Percentiles rank a stretch among this genome's conserved stretches.
Conservation (phyloP, 2,797 vertebrate species). For the Anniella stebbinsi region DNA sequence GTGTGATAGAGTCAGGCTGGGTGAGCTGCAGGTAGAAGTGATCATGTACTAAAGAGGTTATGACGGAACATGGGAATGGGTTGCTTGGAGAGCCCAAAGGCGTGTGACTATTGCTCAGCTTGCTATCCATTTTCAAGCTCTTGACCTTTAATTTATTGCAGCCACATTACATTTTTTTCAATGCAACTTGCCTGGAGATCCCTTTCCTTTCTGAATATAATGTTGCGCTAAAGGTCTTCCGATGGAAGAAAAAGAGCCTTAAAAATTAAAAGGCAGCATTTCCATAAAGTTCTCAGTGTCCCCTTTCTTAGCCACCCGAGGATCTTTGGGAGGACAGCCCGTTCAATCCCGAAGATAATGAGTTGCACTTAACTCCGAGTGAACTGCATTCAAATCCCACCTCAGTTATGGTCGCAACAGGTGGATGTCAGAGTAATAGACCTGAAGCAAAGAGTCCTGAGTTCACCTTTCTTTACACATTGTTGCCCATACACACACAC, state of each 20-base stretch:
- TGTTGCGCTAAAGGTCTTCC: slow-evolving; percentile 46
- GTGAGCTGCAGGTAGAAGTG: slow-evolving; percentile 9
- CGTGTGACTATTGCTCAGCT: slow-evolving; percentile 24
- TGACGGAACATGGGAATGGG: slow-evolving; percentile 11
- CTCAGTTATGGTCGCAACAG: background rate
- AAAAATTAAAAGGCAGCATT: slow-evolving; percentile 37
- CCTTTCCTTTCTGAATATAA: slow-evolving; percentile 54
- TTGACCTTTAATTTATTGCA: slow-evolving; percentile 53
- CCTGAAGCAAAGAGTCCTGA: background rate
- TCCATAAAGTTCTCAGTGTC: slow-evolving; percentile 8
- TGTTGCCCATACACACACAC: background rate
- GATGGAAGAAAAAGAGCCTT: slow-evolving; percentile 33
- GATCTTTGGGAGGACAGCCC: background rate
- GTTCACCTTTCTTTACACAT: background rate
- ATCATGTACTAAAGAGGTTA: slow-evolving; percentile 6
- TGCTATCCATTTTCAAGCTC: slow-evolving; percentile 41
- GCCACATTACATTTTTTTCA: slow-evolving; percentile 57
- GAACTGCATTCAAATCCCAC: background rate
- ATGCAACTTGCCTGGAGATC: slow-evolving; percentile 40
- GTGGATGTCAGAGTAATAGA: background rate
- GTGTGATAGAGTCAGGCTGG: background rate
- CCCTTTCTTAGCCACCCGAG: slow-evolving; percentile 34
- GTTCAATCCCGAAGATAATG: background rate
- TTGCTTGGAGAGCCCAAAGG: slow-evolving; percentile 5
- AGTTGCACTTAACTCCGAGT: background rate